These are phyloP conservation scores for Gopherus evgoodei DNA, from an alignment of 2,113 vertebrate species.

Conservation along the genomic window DNA sequence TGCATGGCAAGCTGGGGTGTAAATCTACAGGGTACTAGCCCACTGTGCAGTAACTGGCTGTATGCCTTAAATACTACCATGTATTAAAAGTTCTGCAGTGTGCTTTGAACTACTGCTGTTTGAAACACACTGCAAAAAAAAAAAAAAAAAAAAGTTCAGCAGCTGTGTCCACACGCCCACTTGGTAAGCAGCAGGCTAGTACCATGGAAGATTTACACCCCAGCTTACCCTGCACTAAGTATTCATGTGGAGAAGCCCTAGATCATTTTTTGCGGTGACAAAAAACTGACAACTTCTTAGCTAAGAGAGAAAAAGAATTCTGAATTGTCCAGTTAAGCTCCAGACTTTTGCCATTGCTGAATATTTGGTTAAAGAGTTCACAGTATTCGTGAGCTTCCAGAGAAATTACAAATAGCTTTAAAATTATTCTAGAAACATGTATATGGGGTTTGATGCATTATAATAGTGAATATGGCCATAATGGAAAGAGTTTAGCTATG, in stretches of 20 bases:
- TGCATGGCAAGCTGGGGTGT: background rate
- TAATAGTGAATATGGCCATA: background rate
- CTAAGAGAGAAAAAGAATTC: accelerated
- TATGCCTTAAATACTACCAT: background rate
- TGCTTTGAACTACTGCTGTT: background rate
- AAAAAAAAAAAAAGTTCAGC: background rate
- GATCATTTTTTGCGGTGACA: background rate
- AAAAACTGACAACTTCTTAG: background rate
- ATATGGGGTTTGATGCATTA: background rate
- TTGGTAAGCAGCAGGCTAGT: background rate
- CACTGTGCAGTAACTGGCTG: background rate
- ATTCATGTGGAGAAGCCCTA: background rate
- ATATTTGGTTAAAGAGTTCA: background rate
- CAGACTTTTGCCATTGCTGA: background rate
- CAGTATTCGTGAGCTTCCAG: background rate
- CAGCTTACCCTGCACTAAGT: no score
- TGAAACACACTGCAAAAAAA: background rate
- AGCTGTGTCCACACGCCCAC: background rate
- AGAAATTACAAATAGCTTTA: background rate
- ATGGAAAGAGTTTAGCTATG: background rate
- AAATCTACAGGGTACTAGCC: background rate
- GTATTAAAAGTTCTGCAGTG: background rate
- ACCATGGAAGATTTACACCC: background rate
- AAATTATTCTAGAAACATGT: background rate
- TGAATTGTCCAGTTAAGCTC: background rate